Evolutionary conservation across 2,888 invertebrate species (phyloP).

Genomic region (Mongoloraphidia duomilia): DNA sequence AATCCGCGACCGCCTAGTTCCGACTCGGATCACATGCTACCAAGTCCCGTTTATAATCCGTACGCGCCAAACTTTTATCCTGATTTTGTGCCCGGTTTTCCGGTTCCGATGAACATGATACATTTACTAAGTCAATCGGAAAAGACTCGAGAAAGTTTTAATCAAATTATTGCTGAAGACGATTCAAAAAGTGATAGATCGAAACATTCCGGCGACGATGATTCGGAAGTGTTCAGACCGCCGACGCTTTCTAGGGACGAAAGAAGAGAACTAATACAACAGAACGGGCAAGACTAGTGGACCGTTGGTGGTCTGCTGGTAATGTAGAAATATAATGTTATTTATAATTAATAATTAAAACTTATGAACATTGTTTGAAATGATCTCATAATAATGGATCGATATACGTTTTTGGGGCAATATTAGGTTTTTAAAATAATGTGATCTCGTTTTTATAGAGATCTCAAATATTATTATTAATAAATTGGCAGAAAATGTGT

Average conservation of each 20-base stretch:
- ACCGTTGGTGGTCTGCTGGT: slow-evolving; percentile 5
- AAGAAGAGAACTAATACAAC: slow-evolving; percentile 51
- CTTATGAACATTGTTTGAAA: background rate
- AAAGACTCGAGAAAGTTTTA: slow-evolving; percentile 48
- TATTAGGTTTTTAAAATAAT: slow-evolving; percentile 20
- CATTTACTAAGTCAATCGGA: slow-evolving; percentile 70
- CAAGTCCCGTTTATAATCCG: slow-evolving; percentile 55
- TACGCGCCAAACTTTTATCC: slow-evolving; percentile 72
- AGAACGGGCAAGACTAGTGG: slow-evolving; percentile 65
- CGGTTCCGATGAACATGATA: slow-evolving; percentile 72
- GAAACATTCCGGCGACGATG: slow-evolving; percentile 26
- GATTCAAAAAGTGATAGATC: slow-evolving; percentile 50
- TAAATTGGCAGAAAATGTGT: background rate
- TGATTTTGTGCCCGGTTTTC: slow-evolving; percentile 63
- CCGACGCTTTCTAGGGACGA: slow-evolving; percentile 44
- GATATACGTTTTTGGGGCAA: slow-evolving; percentile 22
- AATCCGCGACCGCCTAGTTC: slow-evolving; percentile 49
- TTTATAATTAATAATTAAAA: background rate
- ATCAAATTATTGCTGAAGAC: slow-evolving; percentile 33
- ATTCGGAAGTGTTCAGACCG: slow-evolving; percentile 30
- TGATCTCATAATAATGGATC: background rate
- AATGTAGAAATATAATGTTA: no score
- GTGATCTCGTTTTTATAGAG: background rate
- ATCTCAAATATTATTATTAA: background rate
- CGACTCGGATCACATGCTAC: slow-evolving; percentile 44